Evolutionary conservation across 1,140 invertebrate genomes (phyloP).

Genomic region (Leptoteleia sp.): DNA sequence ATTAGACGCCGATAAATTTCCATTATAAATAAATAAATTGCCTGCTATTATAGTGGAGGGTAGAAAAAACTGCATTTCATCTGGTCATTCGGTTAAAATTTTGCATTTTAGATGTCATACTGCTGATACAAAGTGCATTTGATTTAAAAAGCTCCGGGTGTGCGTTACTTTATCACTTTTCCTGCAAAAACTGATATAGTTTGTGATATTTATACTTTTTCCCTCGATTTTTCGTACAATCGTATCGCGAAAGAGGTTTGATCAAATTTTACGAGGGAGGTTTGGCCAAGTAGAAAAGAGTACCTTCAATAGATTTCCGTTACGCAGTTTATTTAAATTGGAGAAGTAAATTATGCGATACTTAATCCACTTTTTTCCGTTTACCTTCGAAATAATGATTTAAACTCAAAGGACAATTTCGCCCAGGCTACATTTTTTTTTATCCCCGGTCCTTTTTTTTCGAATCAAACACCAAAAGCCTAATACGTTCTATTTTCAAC

Average conservation of each 20-base stretch:
- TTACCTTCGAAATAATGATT: conserved; percentile 50
- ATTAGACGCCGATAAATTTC: too few species aligned
- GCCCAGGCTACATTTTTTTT: not conserved
- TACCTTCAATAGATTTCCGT: conserved; percentile 51
- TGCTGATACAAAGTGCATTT: too few species aligned
- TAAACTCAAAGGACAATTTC: conserved; percentile 8
- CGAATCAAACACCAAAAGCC: not conserved
- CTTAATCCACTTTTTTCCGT: conserved; percentile 44
- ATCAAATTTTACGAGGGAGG: conserved; percentile 56
- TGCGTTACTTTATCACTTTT: conserved; percentile 25
- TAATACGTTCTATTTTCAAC: not conserved
- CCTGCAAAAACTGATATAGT: conserved; percentile 23
- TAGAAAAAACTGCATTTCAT: too few species aligned
- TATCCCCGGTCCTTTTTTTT: not conserved
- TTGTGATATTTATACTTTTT: conserved; percentile 15
- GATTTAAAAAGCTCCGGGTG: conserved; percentile 15
- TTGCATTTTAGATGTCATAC: too few species aligned
- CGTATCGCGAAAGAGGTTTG: conserved; percentile 40
- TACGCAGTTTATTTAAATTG: conserved; percentile 51
- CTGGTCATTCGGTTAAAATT: too few species aligned
- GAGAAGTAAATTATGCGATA: conserved; percentile 40
- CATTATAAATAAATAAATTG: too few species aligned
- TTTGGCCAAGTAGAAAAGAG: conserved; percentile 56
- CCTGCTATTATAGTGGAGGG: too few species aligned
- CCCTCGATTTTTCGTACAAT: conserved; percentile 24